These are phyloP conservation scores for Balearica regulorum DNA, from an alignment of 2,797 vertebrate genomes.

Conservation along the genomic window DNA sequence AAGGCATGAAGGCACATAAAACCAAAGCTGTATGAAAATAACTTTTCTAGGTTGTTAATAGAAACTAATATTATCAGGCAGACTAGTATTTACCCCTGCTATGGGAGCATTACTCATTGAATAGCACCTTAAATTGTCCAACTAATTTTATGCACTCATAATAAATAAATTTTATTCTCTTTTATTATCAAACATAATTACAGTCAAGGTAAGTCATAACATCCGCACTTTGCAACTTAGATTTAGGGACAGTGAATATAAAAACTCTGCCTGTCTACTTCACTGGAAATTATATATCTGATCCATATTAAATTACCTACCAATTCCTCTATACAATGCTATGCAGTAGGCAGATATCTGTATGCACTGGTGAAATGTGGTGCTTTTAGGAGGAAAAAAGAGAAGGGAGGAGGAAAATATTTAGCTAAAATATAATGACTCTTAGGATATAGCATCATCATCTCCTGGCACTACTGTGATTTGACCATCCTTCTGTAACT, in stretches of 20 bases:
- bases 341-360: not conserved
- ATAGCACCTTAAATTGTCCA: conserved; percentile 48
- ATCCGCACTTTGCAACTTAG: conserved; percentile 12
- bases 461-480: not conserved
- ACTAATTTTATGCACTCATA: conserved; percentile 50
- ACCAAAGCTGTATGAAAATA: conserved; percentile 7
- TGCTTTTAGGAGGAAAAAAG: not conserved
- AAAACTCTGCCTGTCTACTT: conserved; percentile 19
- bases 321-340: not conserved
- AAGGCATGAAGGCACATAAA: not conserved
- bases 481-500: not conserved
- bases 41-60: conserved; percentile 22
- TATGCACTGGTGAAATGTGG: not conserved
- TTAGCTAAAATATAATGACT: not conserved
- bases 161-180: conserved; percentile 62
- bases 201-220: conserved; percentile 34
- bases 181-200: conserved; percentile 64
- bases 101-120: conserved; percentile 40
- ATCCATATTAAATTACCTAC: not conserved
- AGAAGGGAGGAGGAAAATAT: not conserved
- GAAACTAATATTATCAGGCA: conserved; percentile 18
- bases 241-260: conserved; percentile 32
- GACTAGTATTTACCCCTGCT: conserved; percentile 49
- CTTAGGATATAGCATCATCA: not conserved
- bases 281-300: conserved; percentile 1